Base-by-base conservation (phyloP, 2,888 invertebrate genomes). In the Octodonta nipae region DNA sequence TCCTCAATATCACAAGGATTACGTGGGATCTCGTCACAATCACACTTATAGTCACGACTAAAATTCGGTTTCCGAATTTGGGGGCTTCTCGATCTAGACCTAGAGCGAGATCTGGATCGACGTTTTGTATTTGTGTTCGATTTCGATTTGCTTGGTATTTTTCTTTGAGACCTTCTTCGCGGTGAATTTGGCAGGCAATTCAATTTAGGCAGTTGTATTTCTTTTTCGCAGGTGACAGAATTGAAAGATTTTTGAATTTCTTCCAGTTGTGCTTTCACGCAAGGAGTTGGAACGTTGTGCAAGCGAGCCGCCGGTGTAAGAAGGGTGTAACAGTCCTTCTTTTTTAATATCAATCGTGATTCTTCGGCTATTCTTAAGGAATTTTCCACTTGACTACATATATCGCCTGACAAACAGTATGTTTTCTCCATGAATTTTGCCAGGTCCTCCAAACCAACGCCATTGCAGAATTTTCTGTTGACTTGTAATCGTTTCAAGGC, bases 381-480 rank as follows among this genome's bases (percentile, higher is more conserved):
- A 32, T 46, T 42, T 17, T 41, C 28, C 4, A 50, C 39, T 28
- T 49, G 47, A 26, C 47, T 49, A 12, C 38, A 33, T 13, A 42
- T 25, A 30, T 50, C 50, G 5, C 49, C 49, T 25, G 42, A 35
- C 16, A 45, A 28, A 14, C 29, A 17, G 26, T 44, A 47, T 7
- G 28, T 28, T 27, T 36, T 34, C 14, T 40, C 35, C 42, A 51
- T 44, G 32, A 43, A 41, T 36, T 40, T 36, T 2, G 41, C 40
- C 13, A 51, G 43, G 25, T 46, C 48, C 12, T 43, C 39, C 14
- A 43, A 11, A n/a, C 33, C 35, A 5, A 41, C 44, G 17, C 48
- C 49, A 20, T 38, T 37, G 20, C 32, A 29, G 14, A 42, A 38
- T 12, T 35, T 34, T 7, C 40, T 35, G 6, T 20, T 36, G 15